Conservation (phyloP, 2,113 vertebrate genomes). For the Hystrix brachyura region DNA sequence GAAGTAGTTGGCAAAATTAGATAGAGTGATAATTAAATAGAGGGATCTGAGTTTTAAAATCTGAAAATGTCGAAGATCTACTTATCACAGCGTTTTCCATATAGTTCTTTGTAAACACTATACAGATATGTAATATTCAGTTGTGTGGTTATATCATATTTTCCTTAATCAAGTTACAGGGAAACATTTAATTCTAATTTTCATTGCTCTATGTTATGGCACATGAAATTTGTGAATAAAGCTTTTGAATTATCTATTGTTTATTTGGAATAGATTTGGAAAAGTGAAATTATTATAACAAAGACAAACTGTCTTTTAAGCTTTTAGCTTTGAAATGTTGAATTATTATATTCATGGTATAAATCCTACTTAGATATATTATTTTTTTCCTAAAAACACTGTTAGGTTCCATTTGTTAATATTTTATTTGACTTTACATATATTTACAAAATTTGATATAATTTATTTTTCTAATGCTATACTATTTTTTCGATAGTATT, state of each 20-base stretch:
- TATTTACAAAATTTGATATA: background rate
- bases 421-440: slow-evolving; percentile 47
- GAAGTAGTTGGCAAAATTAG: background rate
- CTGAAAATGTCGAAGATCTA: background rate
- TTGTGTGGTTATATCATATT: background rate
- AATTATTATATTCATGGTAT: slow-evolving; percentile 3
- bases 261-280: slow-evolving; percentile 21
- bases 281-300: background rate
- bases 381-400: slow-evolving; percentile 32
- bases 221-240: background rate
- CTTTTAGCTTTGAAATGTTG: slow-evolving; percentile 4
- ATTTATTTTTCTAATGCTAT: slow-evolving; percentile 3
- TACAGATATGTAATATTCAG: background rate
- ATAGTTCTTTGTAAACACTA: background rate
- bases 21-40: background rate
- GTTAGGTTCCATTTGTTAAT: slow-evolving; percentile 22
- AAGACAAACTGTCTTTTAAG: background rate
- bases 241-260: background rate
- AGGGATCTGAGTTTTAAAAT: background rate
- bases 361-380: background rate
- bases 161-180: background rate
- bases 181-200: slow-evolving; percentile 41
- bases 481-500: background rate
- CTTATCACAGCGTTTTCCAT: background rate
- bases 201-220: background rate